phyloP scores from a whole-genome alignment of 1,140 invertebrate genomes.

The Rhopalosiphum padi region DNA sequence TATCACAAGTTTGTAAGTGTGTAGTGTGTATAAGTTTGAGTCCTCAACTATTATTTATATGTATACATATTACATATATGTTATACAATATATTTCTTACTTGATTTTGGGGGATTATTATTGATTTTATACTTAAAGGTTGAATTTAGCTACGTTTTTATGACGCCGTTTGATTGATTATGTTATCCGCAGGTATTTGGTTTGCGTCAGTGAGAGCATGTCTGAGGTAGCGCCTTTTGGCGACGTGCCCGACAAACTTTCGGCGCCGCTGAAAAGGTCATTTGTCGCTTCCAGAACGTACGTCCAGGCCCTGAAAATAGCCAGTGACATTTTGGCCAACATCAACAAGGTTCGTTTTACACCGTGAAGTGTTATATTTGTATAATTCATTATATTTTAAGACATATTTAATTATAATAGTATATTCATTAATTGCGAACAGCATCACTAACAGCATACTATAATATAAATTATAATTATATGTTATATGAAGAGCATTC shows the following conservation, averaged over 20 bases:
- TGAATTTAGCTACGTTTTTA: background rate
- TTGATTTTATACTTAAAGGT: background rate
- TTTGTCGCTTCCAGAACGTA: slow-evolving; percentile 95
- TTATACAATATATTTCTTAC: no score
- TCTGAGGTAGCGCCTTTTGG: slow-evolving; percentile 91
- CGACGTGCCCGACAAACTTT: slow-evolving; percentile 89
- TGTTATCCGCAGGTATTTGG: slow-evolving; percentile 70
- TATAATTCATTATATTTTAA: background rate
- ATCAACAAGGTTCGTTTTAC: slow-evolving; percentile 76
- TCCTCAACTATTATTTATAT: no score
- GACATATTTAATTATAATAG: no score
- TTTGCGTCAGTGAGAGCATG: slow-evolving; percentile 90
- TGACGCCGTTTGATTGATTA: background rate
- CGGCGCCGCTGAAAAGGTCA: slow-evolving; percentile 85
- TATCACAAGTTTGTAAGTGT: no score
- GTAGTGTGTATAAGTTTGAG: no score
- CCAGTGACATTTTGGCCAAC: slow-evolving; percentile 81
- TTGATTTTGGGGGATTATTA: no score
- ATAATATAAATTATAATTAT: background rate
- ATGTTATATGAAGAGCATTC: background rate
- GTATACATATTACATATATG: no score
- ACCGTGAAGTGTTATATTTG: slow-evolving; percentile 26
- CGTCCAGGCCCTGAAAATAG: slow-evolving; percentile 84
- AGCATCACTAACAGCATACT: background rate
- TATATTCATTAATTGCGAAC: background rate